A percentile compares a stretch with the other conserved stretches of the same genome.
phyloP scores from a whole-genome alignment of 2,113 vertebrate genomes.

The Siphamia tubifer region DNA sequence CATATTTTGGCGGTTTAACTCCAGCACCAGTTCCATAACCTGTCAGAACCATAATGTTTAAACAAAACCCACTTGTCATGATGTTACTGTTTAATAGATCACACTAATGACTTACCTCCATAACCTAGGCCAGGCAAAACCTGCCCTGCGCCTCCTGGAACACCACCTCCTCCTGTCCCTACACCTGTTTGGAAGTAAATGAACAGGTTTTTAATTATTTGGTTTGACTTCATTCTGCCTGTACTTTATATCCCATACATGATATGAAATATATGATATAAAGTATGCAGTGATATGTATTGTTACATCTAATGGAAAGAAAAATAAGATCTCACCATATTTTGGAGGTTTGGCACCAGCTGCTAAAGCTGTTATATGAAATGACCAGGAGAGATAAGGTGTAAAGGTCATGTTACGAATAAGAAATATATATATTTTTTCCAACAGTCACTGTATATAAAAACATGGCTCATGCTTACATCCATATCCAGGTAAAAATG shows the following conservation, averaged over 20 bases:
- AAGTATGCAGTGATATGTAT: too few relatives aligned
- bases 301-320: too few relatives aligned
- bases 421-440: neutral
- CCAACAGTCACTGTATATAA: neutral
- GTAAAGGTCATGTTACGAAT: neutral
- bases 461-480: slow-evolving; percentile 30
- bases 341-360: slow-evolving; percentile 57
- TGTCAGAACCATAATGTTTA: neutral
- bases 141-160: slow-evolving; percentile 43
- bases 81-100: neutral
- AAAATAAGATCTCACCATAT: slow-evolving; percentile 56
- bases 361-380: slow-evolving; percentile 43
- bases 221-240: too few relatives aligned
- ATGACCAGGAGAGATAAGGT: neutral
- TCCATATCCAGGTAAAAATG: slow-evolving; percentile 62
- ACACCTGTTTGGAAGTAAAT: slow-evolving; percentile 4
- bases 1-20: slow-evolving; percentile 55
- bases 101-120: slow-evolving; percentile 31
- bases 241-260: too few relatives aligned
- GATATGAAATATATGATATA: too few relatives aligned
- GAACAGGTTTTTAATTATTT: too few relatives aligned
- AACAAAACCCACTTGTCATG: too few relatives aligned
- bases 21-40: slow-evolving; percentile 51
- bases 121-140: slow-evolving; percentile 31
- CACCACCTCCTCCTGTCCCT: slow-evolving; percentile 37